Evolutionary conservation across 2,797 vertebrate genomes (phyloP).

Genomic region (Cirrhinus molitorella): DNA sequence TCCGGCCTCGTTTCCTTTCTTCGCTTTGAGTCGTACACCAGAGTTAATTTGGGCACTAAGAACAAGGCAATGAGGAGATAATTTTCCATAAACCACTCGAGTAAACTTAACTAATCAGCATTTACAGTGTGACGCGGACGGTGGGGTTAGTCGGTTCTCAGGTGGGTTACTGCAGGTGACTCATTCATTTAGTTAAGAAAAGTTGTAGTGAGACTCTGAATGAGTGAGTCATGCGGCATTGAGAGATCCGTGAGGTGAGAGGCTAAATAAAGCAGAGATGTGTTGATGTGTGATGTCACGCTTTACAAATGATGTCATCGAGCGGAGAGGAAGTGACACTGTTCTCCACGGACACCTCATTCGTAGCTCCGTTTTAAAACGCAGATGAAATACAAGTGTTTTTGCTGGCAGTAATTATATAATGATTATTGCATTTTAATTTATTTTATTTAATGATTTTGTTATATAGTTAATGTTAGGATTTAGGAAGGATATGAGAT

Average conservation of each 20-base stretch:
- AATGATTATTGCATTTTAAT: too few species aligned
- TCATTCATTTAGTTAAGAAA: slow-evolving; percentile 48
- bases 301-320: slow-evolving; percentile 26
- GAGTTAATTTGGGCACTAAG: not conserved
- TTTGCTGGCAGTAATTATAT: too few species aligned
- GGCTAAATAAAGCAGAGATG: slow-evolving; percentile 6
- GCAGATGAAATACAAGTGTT: not conserved
- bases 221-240: slow-evolving; percentile 55
- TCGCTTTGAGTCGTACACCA: not conserved
- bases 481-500: too few species aligned
- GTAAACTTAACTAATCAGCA: not conserved
- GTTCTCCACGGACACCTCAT: not conserved
- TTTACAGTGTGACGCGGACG: not conserved
- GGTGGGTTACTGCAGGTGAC: slow-evolving; percentile 46
- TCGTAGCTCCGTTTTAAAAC: not conserved
- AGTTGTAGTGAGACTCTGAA: slow-evolving; percentile 22
- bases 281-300: slow-evolving; percentile 40
- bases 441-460: too few species aligned
- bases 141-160: not conserved
- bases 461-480: too few species aligned
- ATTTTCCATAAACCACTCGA: not conserved
- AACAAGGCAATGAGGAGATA: not conserved
- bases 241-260: slow-evolving; percentile 31
- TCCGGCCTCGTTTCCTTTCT: not conserved
- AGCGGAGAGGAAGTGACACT: not conserved